A percentile compares a stretch with the other conserved stretches of the same genome.
These are phyloP conservation scores for Rhombomys opimus DNA, from an alignment of 2,113 vertebrate species.

Conservation along the genomic window DNA sequence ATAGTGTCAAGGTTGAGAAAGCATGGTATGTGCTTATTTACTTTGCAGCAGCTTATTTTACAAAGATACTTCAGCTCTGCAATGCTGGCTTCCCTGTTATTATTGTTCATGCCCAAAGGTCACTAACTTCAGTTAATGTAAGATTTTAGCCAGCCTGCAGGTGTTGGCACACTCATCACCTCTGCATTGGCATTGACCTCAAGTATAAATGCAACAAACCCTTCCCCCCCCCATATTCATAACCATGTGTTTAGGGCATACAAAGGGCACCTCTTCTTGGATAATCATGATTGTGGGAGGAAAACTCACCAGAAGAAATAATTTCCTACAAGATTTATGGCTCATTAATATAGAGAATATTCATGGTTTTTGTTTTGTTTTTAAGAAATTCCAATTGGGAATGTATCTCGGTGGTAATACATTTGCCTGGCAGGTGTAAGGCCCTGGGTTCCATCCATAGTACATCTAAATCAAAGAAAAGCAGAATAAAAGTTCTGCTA, in stretches of 20 bases:
- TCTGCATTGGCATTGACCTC: background rate
- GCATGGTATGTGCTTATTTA: background rate
- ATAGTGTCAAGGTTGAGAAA: background rate
- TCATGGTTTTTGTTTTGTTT: background rate
- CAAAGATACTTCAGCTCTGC: background rate
- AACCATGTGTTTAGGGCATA: fast-evolving
- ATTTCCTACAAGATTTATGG: constrained; percentile 6
- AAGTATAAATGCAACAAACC: background rate
- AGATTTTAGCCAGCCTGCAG: background rate
- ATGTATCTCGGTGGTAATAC: background rate
- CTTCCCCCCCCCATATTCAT: fast-evolving
- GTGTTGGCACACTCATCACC: background rate
- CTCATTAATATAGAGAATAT: background rate
- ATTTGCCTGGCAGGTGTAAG: background rate
- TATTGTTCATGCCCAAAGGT: background rate
- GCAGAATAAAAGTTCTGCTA: background rate
- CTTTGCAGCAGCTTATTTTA: background rate
- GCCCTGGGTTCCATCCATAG: background rate
- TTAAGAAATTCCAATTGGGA: background rate
- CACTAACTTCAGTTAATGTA: background rate
- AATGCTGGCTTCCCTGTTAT: background rate
- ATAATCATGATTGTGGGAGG: background rate
- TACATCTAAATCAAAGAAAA: background rate
- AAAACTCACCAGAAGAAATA: background rate
- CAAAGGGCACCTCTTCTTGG: background rate